A percentile compares a stretch with the other conserved stretches of the same genome.
phyloP scores from a whole-genome alignment of 2,797 vertebrate species.

The Champsocephalus gunnari region DNA sequence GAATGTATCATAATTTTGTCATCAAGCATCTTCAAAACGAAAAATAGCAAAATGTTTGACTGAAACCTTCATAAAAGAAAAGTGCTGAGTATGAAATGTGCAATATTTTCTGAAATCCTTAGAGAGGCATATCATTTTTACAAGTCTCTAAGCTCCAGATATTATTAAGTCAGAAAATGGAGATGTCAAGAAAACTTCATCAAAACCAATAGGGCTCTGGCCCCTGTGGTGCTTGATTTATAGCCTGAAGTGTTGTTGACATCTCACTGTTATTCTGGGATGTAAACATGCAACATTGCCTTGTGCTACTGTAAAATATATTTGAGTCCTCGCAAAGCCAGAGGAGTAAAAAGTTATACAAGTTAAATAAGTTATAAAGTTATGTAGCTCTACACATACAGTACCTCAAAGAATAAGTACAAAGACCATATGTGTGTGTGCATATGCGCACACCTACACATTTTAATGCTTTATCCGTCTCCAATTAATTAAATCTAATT shows the following conservation, averaged over 20 bases:
- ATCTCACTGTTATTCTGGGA: constrained; percentile 40
- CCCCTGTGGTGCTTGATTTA: constrained; percentile 43
- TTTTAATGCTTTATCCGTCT: constrained; percentile 66
- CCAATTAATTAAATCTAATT: constrained; percentile 74
- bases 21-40: no score
- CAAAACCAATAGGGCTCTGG: constrained; percentile 45
- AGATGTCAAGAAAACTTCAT: constrained; percentile 31
- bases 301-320: constrained; percentile 27
- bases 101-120: constrained; percentile 46
- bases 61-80: constrained; percentile 34
- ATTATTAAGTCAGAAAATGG: constrained; percentile 48
- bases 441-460: constrained; percentile 44
- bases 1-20: no score
- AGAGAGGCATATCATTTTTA: constrained; percentile 47
- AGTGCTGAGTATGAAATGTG: constrained; percentile 49
- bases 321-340: constrained; percentile 24
- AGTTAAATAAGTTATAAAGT: constrained; percentile 61
- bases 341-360: constrained; percentile 53
- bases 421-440: constrained; percentile 22
- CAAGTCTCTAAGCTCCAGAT: constrained; percentile 42
- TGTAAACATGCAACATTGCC: constrained; percentile 49
- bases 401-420: constrained; percentile 40
- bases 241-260: constrained; percentile 48
- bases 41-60: no score
- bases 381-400: constrained; percentile 33